Evolutionary conservation across 2,797 vertebrate genomes (phyloP).

Genomic region (Cichlasoma orientale): DNA sequence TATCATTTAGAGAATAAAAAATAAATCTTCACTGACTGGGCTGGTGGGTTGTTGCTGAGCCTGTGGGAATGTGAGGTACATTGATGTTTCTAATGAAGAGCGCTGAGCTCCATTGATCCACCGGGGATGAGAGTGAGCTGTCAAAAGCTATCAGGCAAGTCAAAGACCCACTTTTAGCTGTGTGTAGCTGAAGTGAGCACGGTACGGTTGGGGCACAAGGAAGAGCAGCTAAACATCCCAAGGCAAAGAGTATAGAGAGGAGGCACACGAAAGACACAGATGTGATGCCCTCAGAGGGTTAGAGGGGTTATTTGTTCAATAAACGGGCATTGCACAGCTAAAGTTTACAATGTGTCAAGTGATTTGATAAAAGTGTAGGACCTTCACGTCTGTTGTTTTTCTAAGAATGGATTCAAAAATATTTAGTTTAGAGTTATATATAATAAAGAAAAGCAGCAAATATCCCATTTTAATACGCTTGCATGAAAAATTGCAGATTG

Average conservation of each 20-base stretch:
- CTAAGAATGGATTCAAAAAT: not conserved
- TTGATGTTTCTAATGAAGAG: slow-evolving; percentile 81
- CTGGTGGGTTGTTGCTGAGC: slow-evolving; percentile 62
- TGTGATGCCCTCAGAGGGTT: slow-evolving; percentile 40
- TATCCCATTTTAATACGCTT: rapidly evolving
- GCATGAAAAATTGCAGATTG: not conserved
- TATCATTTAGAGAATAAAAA: slow-evolving; percentile 44
- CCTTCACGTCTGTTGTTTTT: not conserved
- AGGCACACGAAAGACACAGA: slow-evolving; percentile 20
- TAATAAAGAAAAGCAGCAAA: rapidly evolving
- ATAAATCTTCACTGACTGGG: slow-evolving; percentile 36
- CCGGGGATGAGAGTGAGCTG: slow-evolving; percentile 77
- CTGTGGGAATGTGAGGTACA: slow-evolving; percentile 72
- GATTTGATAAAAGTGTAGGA: not conserved
- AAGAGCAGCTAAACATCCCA: slow-evolving; percentile 58
- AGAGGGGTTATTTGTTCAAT: slow-evolving; percentile 26
- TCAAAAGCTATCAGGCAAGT: slow-evolving; percentile 79
- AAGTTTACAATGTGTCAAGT: slow-evolving; percentile 6
- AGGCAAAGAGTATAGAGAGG: slow-evolving; percentile 34
- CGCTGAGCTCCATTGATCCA: slow-evolving; percentile 78
- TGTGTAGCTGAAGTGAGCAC: slow-evolving; percentile 55
- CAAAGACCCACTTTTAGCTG: slow-evolving; percentile 70
- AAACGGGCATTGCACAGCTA: slow-evolving; percentile 27
- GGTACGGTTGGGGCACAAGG: slow-evolving; percentile 45
- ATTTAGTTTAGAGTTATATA: not conserved